Evolutionary conservation across 2,797 vertebrate species (phyloP).

Genomic region (Danionella dracula): DNA sequence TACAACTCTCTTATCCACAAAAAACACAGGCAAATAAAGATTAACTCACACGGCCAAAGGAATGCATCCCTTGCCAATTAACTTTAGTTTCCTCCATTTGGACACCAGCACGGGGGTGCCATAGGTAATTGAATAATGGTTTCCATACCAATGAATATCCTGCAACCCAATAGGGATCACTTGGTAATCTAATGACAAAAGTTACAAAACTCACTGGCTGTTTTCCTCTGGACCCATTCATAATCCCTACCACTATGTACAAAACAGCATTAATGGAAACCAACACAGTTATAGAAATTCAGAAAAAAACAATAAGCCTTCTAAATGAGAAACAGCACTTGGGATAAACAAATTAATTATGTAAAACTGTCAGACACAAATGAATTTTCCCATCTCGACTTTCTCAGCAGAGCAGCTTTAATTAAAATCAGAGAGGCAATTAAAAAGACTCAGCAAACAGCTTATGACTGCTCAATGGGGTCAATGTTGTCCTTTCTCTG

Average conservation of each 20-base stretch:
- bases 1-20: no score
- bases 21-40: no score
- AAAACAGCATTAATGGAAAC: background rate
- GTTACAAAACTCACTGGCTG: background rate
- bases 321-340: background rate
- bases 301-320: background rate
- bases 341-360: conserved; percentile 31
- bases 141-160: background rate
- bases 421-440: conserved; percentile 35
- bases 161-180: background rate
- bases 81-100: no score
- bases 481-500: conserved; percentile 5
- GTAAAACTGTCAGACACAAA: conserved; percentile 15
- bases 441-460: conserved; percentile 14
- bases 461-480: conserved; percentile 25
- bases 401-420: conserved; percentile 22
- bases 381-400: conserved; percentile 13
- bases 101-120: background rate
- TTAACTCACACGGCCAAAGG: no score
- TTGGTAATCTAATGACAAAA: background rate
- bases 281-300: background rate
- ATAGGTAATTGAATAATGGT: background rate
- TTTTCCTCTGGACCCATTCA: background rate
- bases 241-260: background rate
- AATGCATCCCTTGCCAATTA: no score